Base-by-base conservation (phyloP, 2,888 invertebrate genomes). In the Aplocera efformata region DNA sequence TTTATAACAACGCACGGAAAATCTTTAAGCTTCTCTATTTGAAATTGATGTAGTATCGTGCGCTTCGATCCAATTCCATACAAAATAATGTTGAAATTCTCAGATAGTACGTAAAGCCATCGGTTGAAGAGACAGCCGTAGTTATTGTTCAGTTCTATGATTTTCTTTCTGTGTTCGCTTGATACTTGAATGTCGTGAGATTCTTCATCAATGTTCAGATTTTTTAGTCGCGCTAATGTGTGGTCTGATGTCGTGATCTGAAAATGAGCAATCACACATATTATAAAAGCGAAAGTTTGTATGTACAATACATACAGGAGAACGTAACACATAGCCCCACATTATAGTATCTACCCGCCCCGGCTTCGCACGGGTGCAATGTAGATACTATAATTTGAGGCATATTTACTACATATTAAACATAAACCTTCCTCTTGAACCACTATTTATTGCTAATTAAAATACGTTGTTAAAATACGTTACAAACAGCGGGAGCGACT, bases 1-100 rank as follows among this genome's bases (percentile, higher is more conserved):
- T 98, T 97, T 0, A 98, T 85, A 10, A 96, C 93, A 31, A 98
- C 72, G 37, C 95, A 94, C 0, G 94, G 92, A 58, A 69, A 76
- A 25, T 79, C 67, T 42, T 73, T 59, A 0, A 88, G 56, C 43
- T 74, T 81, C 47, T 91, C 83, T 9, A 78, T 79, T 63, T 94
- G 93, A 74, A 98, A 98, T 46, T 92, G 84, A 49, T 94, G 91
- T 21, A 98, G 75, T 10, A 98, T 79, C 17, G 89, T 83, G 25
- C 93, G 89, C 73, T 98, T 98, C 0, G 98, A 98, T 0, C 98
- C 98, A 32, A 97, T 84, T 0, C 98, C 98, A 77, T 97, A 95
- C 0, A 98, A 75, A 24, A 98, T 79, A 33, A 98, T 88, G 65
- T 94, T 98, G 69, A 94, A 97, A 21, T 95, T 94, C 85, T 97